Evolutionary conservation across 2,797 vertebrate species (phyloP).

Genomic region (Muscicapa striata): DNA sequence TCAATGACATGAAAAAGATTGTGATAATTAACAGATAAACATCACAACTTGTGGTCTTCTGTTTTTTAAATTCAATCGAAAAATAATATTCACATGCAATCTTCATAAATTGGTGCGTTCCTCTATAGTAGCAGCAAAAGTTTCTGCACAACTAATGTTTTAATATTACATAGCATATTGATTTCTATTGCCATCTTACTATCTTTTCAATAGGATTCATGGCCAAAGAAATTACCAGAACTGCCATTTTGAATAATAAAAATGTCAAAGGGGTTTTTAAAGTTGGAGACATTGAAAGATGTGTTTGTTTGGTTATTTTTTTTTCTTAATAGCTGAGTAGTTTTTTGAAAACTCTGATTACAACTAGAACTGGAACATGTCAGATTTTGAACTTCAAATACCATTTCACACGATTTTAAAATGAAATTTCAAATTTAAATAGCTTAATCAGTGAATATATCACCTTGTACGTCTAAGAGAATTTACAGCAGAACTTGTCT

Average conservation of each 20-base stretch:
- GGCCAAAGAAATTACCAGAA: not conserved
- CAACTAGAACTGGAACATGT: not conserved
- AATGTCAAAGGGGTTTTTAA: not conserved
- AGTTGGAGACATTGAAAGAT: not conserved
- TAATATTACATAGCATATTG: not conserved
- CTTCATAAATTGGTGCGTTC: not conserved
- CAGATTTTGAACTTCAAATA: not conserved
- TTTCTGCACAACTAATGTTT: not conserved
- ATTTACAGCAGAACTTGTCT: not conserved
- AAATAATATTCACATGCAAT: not conserved
- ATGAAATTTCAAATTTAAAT: not conserved
- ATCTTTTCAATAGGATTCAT: not conserved
- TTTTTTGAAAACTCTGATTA: not conserved
- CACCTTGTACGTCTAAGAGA: not conserved
- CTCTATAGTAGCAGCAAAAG: not conserved
- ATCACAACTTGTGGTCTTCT: not conserved
- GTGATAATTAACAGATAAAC: not conserved
- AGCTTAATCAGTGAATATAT: not conserved
- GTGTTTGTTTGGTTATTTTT: not conserved
- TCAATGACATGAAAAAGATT: not conserved
- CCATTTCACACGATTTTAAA: not conserved
- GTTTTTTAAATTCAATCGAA: not conserved
- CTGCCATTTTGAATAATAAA: not conserved
- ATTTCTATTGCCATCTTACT: not conserved
- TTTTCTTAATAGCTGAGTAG: not conserved